A percentile compares a stretch with the other conserved stretches of the same genome.
Evolutionary conservation across 2,797 vertebrate species (phyloP).

Genomic region (Varecia variegata): DNA sequence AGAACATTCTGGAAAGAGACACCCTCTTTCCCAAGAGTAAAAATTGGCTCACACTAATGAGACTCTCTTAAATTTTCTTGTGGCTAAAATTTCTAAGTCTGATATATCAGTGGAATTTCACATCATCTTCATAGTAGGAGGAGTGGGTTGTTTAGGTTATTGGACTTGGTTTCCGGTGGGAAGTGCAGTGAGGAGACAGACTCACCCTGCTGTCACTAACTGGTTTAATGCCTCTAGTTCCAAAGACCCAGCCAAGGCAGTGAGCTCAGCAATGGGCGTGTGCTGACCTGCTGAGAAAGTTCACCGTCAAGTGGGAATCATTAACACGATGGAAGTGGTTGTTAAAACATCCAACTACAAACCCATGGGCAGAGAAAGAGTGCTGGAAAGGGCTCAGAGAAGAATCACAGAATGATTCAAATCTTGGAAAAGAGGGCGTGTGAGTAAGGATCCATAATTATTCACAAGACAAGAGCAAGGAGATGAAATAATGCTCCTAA

Average conservation of each 20-base stretch:
- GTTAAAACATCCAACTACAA: background rate
- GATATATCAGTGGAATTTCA: background rate
- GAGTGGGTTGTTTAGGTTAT: background rate
- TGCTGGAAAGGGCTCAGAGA: background rate
- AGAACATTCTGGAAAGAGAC: constrained; percentile 64
- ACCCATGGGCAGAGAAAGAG: background rate
- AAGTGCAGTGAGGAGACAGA: background rate
- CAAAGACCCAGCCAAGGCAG: background rate
- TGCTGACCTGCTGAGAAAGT: background rate
- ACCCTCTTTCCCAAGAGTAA: constrained; percentile 55
- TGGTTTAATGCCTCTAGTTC: background rate
- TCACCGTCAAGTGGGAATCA: background rate
- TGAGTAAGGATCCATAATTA: background rate
- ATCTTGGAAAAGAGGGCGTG: background rate
- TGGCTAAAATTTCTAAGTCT: constrained; percentile 50
- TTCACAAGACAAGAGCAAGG: background rate
- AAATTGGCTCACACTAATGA: constrained; percentile 61
- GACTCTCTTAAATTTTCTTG: constrained; percentile 53
- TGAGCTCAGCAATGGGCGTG: background rate
- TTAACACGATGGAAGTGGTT: background rate
- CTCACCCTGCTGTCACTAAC: background rate
- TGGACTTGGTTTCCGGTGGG: background rate
- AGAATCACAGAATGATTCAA: background rate
- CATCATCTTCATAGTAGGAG: background rate
- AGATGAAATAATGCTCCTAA: background rate